Percentiles rank a stretch among this genome's conserved stretches.
Conservation (phyloP, 1,140 invertebrate species). For the Micrasema minimum region DNA sequence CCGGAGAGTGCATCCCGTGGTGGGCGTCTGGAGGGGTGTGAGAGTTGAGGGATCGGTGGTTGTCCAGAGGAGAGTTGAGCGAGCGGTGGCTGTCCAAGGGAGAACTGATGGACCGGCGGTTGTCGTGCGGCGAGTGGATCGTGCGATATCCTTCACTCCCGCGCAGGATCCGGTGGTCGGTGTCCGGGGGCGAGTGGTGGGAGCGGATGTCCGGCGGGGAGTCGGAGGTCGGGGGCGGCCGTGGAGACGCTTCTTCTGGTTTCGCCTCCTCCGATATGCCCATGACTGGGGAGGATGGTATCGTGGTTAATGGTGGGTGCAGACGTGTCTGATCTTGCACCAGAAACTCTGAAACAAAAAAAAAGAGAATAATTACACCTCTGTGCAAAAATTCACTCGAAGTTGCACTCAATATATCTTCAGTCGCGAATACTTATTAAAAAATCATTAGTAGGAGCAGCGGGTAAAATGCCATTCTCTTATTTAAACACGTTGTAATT, state of each 20-base stretch:
- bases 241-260: constrained; percentile 68
- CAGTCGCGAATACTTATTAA: not conserved
- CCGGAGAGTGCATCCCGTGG: constrained; percentile 57
- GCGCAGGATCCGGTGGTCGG: constrained; percentile 43
- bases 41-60: constrained; percentile 23
- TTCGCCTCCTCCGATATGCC: constrained; percentile 69
- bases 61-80: constrained; percentile 18
- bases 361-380: constrained; percentile 15
- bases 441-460: not conserved
- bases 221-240: constrained; percentile 60
- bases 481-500: not conserved
- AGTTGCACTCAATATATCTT: not conserved
- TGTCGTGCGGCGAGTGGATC: constrained; percentile 35
- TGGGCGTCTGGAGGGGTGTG: constrained; percentile 59
- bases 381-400: not conserved
- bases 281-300: constrained; percentile 63
- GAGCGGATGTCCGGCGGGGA: constrained; percentile 52
- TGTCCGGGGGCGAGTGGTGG: constrained; percentile 32
- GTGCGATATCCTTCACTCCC: constrained; percentile 54
- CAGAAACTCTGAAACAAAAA: constrained; percentile 48
- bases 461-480: not conserved
- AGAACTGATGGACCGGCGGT: constrained; percentile 7
- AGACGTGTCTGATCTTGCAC: constrained; percentile 46
- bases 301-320: constrained; percentile 41
- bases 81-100: constrained; percentile 33